Percentiles rank a stretch among this genome's conserved stretches.
These are phyloP conservation scores for Strigamia crassipes DNA, from an alignment of 2,888 invertebrate species.

Conservation along the genomic window DNA sequence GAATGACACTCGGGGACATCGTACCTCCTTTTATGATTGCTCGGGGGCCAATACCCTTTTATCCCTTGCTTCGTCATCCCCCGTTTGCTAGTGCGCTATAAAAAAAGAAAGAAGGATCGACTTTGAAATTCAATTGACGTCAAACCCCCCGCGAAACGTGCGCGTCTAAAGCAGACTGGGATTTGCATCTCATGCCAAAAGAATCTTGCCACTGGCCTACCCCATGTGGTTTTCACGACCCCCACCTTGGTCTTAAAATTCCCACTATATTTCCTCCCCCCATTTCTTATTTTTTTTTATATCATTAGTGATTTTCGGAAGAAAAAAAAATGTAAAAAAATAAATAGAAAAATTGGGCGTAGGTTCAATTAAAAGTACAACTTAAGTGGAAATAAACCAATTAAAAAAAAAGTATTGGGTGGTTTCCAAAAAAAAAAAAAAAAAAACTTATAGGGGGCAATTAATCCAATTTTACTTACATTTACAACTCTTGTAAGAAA, in stretches of 20 bases:
- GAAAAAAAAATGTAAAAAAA: not conserved
- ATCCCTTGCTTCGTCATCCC: slow-evolving; percentile 33
- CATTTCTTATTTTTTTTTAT: not conserved
- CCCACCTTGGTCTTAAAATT: not conserved
- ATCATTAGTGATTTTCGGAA: not conserved
- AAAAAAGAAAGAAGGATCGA: slow-evolving; percentile 30
- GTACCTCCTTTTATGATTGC: slow-evolving; percentile 28
- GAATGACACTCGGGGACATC: slow-evolving; percentile 30
- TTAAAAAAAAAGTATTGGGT: slow-evolving; percentile 5
- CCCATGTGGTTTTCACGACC: not conserved
- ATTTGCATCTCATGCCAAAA: slow-evolving; percentile 30
- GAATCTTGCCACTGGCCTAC: slow-evolving; percentile 35
- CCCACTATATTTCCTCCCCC: slow-evolving; percentile 1
- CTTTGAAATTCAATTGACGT: slow-evolving; percentile 40
- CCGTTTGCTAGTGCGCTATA: slow-evolving; percentile 19
- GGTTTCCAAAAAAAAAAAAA: slow-evolving; percentile 10
- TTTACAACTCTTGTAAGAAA: not conserved
- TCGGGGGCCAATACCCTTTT: slow-evolving; percentile 36
- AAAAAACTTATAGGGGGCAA: not conserved
- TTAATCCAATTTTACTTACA: slow-evolving; percentile 25
- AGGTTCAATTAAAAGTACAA: slow-evolving; percentile 8
- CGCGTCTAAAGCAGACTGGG: slow-evolving; percentile 34
- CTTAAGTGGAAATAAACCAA: not conserved
- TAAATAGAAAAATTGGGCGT: not conserved
- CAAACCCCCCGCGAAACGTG: slow-evolving; percentile 39